phyloP scores from a whole-genome alignment of 2,888 invertebrate genomes.

The Rhagonycha fulva region DNA sequence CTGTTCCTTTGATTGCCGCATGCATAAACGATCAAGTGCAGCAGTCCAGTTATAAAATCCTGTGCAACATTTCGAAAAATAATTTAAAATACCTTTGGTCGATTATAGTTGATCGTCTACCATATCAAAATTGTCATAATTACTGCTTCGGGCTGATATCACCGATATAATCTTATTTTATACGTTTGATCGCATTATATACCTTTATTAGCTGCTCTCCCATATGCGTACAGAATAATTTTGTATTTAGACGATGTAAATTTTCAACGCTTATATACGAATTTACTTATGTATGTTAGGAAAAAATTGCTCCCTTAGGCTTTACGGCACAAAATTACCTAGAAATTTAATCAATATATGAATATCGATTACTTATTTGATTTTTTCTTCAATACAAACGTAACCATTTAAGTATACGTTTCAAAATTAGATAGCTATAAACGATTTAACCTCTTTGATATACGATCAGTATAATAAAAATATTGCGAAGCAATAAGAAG shows the following conservation, averaged over 20 bases:
- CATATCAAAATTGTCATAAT: conserved; percentile 38
- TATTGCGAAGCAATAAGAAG: not conserved
- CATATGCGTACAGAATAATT: conserved; percentile 20
- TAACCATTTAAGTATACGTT: not conserved
- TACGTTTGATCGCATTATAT: conserved; percentile 41
- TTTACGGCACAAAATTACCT: not conserved
- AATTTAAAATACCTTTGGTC: conserved; percentile 17
- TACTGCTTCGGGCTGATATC: conserved; percentile 38
- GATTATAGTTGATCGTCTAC: conserved; percentile 31
- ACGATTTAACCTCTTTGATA: not conserved
- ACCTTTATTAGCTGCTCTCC: conserved; percentile 32
- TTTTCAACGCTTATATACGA: conserved; percentile 16
- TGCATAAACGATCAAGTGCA: conserved; percentile 41
- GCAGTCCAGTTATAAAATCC: conserved; percentile 30
- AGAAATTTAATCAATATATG: conserved; percentile 1
- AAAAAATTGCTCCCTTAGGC: conserved; percentile 2
- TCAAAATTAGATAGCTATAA: not conserved
- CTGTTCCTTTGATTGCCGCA: conserved; percentile 41
- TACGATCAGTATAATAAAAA: not conserved
- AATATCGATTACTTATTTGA: not conserved
- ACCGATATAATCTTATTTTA: conserved; percentile 43
- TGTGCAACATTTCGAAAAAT: conserved; percentile 2
- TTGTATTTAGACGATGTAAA: conserved; percentile 15
- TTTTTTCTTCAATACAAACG: not conserved
- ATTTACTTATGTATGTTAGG: conserved; percentile 4